A percentile compares a stretch with the other conserved stretches of the same genome.
These are phyloP conservation scores for Lophius piscatorius DNA, from an alignment of 2,113 vertebrate species.

Conservation along the genomic window DNA sequence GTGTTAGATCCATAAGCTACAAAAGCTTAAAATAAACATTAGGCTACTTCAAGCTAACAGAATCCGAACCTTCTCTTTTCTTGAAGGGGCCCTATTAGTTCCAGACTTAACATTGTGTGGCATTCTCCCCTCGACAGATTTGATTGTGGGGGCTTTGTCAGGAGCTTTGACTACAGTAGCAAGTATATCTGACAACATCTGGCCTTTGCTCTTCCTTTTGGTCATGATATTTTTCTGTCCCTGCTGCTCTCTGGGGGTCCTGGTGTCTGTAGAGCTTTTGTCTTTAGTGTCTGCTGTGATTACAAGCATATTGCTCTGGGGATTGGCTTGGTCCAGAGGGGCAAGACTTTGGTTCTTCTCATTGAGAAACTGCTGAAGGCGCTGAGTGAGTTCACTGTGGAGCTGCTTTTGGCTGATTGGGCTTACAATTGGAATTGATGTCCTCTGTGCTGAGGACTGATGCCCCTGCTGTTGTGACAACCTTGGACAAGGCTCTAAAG, in stretches of 20 bases:
- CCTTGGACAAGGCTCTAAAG: slow-evolving; percentile 19
- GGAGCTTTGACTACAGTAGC: slow-evolving; percentile 7
- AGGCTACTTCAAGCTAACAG: background rate
- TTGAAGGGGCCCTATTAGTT: slow-evolving; percentile 7
- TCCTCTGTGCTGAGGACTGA: slow-evolving; percentile 20
- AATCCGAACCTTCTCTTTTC: slow-evolving; percentile 57
- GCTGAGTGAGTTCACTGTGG: slow-evolving; percentile 58
- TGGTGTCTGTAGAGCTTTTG: background rate
- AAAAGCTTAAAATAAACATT: background rate
- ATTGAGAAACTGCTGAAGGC: slow-evolving; percentile 56
- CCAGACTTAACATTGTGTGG: background rate
- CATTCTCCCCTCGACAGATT: slow-evolving; percentile 20
- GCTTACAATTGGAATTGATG: slow-evolving; percentile 20
- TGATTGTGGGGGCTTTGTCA: slow-evolving; percentile 27
- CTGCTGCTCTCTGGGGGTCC: slow-evolving; percentile 13
- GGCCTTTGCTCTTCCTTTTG: slow-evolving; percentile 26
- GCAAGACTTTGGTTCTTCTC: slow-evolving; percentile 36
- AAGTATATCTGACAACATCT: slow-evolving; percentile 5
- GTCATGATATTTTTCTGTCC: background rate
- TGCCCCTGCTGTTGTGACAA: slow-evolving; percentile 3
- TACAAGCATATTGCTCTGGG: slow-evolving; percentile 5
- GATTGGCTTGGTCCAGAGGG: background rate
- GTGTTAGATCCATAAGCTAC: background rate
- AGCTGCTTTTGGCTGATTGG: slow-evolving; percentile 55
- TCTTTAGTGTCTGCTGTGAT: background rate